Percentiles rank a stretch among this genome's conserved stretches.
Evolutionary conservation across 2,113 vertebrate genomes (phyloP).

Genomic region (Heterocephalus glaber): DNA sequence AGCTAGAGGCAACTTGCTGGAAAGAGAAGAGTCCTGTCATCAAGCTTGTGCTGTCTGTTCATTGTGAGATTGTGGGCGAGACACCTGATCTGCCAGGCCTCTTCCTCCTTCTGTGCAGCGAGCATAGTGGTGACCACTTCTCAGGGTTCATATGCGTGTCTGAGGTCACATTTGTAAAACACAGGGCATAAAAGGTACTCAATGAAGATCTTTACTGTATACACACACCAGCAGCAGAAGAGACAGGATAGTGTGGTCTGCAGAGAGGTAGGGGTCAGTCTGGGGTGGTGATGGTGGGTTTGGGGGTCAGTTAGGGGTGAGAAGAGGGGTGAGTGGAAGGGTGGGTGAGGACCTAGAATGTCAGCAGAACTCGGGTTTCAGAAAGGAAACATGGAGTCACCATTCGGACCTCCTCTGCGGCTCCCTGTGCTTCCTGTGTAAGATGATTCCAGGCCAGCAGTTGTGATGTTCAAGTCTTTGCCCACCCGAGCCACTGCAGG

Average conservation of each 20-base stretch:
- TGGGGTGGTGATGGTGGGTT: neutral
- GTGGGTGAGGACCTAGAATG: neutral
- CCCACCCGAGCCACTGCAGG: rapidly evolving
- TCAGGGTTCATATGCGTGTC: neutral
- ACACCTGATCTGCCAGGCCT: neutral
- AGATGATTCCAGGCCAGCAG: neutral
- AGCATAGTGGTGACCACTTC: neutral
- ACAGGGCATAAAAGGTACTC: neutral
- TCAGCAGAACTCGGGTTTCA: neutral
- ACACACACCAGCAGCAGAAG: rapidly evolving
- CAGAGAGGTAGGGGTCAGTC: neutral
- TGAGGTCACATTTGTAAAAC: neutral
- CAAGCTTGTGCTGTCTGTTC: neutral
- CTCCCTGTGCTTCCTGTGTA: neutral
- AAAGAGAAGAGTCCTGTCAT: neutral
- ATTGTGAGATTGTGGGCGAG: neutral
- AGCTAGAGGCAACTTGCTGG: neutral
- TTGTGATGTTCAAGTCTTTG: neutral
- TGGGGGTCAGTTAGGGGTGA: neutral
- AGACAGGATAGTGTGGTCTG: neutral
- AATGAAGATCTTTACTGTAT: neutral
- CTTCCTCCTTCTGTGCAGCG: neutral
- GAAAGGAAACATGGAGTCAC: neutral
- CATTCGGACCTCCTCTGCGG: neutral
- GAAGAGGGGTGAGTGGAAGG: neutral